These are phyloP conservation scores for Tokudaia tokunoshimensis DNA, from an alignment of 2,797 vertebrate genomes.

Conservation along the genomic window DNA sequence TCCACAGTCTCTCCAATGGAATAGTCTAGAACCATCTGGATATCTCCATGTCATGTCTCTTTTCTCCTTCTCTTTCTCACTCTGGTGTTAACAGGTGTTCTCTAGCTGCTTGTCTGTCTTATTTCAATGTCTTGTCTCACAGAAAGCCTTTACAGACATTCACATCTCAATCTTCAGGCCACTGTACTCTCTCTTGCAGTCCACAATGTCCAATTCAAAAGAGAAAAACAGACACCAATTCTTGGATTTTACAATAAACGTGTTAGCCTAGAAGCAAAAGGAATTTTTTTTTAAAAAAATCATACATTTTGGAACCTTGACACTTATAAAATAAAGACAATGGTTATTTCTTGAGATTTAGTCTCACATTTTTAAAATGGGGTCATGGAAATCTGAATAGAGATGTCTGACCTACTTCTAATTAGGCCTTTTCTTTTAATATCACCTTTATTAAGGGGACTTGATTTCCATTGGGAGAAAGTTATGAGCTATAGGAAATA, in stretches of 20 bases:
- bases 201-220: not conserved
- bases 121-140: constrained; percentile 26
- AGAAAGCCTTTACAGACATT: not conserved
- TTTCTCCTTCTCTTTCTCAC: constrained; percentile 13
- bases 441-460: constrained; percentile 71
- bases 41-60: not conserved
- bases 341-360: constrained; percentile 63
- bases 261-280: not conserved
- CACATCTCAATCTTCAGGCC: constrained; percentile 24
- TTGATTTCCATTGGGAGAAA: constrained; percentile 80
- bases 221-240: not conserved
- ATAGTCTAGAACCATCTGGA: not conserved
- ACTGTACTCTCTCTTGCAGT: not conserved
- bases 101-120: constrained; percentile 10
- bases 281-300: not conserved
- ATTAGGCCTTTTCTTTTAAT: constrained; percentile 81
- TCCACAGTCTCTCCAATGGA: not conserved
- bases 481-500: constrained; percentile 68
- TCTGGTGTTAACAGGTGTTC: not conserved
- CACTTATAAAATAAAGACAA: constrained; percentile 36
- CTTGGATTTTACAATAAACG: constrained; percentile 10
- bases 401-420: constrained; percentile 81
- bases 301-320: not conserved
- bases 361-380: constrained; percentile 73
- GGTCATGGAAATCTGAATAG: constrained; percentile 73